phyloP scores from a whole-genome alignment of 2,113 vertebrate species.

The Pimephales promelas region DNA sequence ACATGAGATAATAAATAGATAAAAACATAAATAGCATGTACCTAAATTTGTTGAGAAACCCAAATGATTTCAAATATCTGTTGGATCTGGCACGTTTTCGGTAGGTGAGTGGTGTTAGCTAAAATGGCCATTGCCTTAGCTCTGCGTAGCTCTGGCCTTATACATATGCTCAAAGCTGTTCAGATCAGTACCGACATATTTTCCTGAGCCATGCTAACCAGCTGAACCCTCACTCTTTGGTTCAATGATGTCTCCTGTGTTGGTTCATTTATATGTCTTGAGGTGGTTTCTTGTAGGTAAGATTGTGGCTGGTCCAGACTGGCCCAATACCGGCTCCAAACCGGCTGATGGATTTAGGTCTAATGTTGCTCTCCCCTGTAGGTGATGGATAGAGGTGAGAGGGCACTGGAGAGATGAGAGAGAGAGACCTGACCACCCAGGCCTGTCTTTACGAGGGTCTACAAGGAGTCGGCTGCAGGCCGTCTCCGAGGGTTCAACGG shows the following conservation, averaged over 20 bases:
- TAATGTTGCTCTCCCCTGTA: conserved; percentile 64
- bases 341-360: conserved; percentile 65
- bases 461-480: conserved; percentile 70
- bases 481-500: conserved; percentile 60
- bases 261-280: neutral
- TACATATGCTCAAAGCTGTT: no score
- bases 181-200: no score
- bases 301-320: conserved; percentile 7
- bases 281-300: neutral
- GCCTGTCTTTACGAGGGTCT: conserved; percentile 70
- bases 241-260: neutral
- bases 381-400: conserved; percentile 75
- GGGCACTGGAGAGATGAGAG: conserved; percentile 31
- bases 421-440: conserved; percentile 70
- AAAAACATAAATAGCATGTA: no score
- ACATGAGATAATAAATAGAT: no score
- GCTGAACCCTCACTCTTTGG: neutral
- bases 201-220: neutral
- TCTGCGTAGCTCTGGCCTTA: no score
- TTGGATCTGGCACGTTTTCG: no score
- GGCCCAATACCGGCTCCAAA: conserved; percentile 18
- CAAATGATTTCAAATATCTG: no score
- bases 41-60: no score
- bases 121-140: no score
- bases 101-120: no score